These are phyloP conservation scores for Forbesichthys agassizii DNA, from an alignment of 2,113 vertebrate genomes.

Conservation along the genomic window DNA sequence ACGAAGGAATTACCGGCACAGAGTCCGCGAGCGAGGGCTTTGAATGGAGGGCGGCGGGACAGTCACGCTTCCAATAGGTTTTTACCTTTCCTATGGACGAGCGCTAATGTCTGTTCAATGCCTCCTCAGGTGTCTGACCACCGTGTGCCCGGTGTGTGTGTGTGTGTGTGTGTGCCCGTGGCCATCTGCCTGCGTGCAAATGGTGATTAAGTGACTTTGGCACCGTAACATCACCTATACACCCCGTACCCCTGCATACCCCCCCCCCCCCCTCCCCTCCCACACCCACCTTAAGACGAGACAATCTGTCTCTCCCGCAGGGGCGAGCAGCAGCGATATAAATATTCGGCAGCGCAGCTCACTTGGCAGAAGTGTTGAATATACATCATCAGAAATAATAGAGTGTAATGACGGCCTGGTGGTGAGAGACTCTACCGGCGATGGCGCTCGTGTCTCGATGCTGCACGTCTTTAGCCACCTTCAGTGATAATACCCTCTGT, in stretches of 20 bases:
- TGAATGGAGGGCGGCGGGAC: conserved; percentile 35
- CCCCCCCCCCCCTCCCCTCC: too few species aligned
- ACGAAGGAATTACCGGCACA: conserved; percentile 54
- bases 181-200: conserved; percentile 34
- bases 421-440: conserved; percentile 27
- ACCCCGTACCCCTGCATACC: conserved; percentile 3
- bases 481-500: conserved; percentile 45
- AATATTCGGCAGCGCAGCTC: conserved; percentile 27
- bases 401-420: conserved; percentile 46
- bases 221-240: conserved; percentile 27
- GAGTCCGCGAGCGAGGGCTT: conserved; percentile 35
- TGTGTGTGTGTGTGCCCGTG: conserved; percentile 46
- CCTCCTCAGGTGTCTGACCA: conserved; percentile 58
- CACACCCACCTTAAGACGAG: conserved; percentile 48
- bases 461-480: conserved; percentile 47
- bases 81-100: conserved; percentile 57
- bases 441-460: conserved; percentile 39
- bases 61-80: conserved; percentile 45
- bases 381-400: conserved; percentile 64
- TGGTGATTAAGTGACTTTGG: conserved; percentile 73
- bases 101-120: conserved; percentile 71
- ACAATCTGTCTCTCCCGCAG: conserved; percentile 29
- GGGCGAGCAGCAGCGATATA: conserved; percentile 11
- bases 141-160: conserved; percentile 51
- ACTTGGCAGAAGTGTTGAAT: conserved; percentile 50